Evolutionary conservation across 53 echinoderm and acorn worm species (phyloP).

Genomic region (Paracentrotus lividus): DNA sequence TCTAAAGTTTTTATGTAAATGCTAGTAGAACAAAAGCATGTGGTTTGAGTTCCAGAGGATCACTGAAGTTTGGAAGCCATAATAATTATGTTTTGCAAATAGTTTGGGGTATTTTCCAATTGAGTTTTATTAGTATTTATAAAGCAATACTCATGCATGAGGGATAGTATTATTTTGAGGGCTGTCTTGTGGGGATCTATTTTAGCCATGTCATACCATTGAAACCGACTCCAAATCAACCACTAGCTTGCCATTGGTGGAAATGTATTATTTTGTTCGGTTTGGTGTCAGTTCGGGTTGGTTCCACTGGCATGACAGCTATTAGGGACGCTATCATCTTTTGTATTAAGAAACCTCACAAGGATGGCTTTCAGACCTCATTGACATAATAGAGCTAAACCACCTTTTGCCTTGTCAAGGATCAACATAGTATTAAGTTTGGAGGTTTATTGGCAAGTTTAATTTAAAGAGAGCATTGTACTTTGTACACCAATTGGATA

Average conservation of each 20-base stretch:
- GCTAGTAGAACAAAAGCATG: neutral
- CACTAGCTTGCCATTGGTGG: no score
- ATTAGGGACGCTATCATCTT: constrained; percentile 36
- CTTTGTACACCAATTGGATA: no score
- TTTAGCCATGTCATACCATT: no score
- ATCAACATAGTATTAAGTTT: neutral
- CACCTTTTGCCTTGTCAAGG: neutral
- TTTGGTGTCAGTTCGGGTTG: no score
- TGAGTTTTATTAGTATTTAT: no score
- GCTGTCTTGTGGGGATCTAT: constrained; percentile 16
- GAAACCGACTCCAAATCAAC: no score
- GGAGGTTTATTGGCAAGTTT: neutral
- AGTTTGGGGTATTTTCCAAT: no score
- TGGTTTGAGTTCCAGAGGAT: neutral
- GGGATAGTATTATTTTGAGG: neutral
- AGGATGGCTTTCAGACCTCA: constrained; percentile 26
- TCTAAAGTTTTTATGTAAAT: no score
- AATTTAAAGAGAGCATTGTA: neutral
- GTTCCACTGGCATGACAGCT: no score
- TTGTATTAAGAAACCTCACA: constrained; percentile 9
- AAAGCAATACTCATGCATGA: neutral
- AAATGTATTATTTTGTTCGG: no score
- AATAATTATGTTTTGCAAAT: neutral
- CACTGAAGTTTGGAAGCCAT: neutral
- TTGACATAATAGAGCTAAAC: neutral